Conservation (phyloP, 2,888 invertebrate genomes). For the Timandra comae region DNA sequence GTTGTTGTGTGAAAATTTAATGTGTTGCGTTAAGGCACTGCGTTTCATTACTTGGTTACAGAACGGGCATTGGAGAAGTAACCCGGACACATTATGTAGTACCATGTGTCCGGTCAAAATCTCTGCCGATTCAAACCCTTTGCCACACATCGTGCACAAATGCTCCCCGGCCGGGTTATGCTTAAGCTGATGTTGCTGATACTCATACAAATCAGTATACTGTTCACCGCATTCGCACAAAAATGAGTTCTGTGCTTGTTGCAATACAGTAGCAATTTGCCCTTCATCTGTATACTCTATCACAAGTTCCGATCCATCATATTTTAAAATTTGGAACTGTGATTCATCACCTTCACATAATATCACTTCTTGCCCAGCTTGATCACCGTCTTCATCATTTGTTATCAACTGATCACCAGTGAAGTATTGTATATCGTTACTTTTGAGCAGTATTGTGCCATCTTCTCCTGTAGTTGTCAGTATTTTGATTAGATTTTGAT, state of each 20-base stretch:
- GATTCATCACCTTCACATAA: slow-evolving; percentile 66
- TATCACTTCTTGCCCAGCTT: slow-evolving; percentile 59
- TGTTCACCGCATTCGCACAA: slow-evolving; percentile 66
- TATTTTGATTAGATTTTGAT: slow-evolving; percentile 56
- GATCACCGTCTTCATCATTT: slow-evolving; percentile 43
- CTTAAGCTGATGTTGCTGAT: slow-evolving; percentile 59
- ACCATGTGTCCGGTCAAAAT: slow-evolving; percentile 65
- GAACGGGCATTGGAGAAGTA: slow-evolving; percentile 57
- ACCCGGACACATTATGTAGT: slow-evolving; percentile 51
- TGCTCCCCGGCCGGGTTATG: slow-evolving; percentile 59
- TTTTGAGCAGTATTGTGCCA: slow-evolving; percentile 54
- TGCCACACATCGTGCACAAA: slow-evolving; percentile 62
- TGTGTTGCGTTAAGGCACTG: slow-evolving; percentile 62
- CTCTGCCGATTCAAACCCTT: slow-evolving; percentile 65
- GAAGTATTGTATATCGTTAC: slow-evolving; percentile 50
- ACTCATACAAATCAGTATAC: slow-evolving; percentile 56
- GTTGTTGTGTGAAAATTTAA: slow-evolving; percentile 63
- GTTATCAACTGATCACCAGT: slow-evolving; percentile 43
- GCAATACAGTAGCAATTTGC: slow-evolving; percentile 55
- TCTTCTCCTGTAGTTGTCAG: slow-evolving; percentile 45
- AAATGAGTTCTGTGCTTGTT: slow-evolving; percentile 61
- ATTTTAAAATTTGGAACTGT: slow-evolving; percentile 63
- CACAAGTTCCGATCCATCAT: slow-evolving; percentile 62
- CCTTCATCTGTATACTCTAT: slow-evolving; percentile 68
- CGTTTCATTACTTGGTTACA: slow-evolving; percentile 57